These are phyloP conservation scores for Philereme transversata DNA, from an alignment of 2,888 invertebrate genomes.

Conservation along the genomic window DNA sequence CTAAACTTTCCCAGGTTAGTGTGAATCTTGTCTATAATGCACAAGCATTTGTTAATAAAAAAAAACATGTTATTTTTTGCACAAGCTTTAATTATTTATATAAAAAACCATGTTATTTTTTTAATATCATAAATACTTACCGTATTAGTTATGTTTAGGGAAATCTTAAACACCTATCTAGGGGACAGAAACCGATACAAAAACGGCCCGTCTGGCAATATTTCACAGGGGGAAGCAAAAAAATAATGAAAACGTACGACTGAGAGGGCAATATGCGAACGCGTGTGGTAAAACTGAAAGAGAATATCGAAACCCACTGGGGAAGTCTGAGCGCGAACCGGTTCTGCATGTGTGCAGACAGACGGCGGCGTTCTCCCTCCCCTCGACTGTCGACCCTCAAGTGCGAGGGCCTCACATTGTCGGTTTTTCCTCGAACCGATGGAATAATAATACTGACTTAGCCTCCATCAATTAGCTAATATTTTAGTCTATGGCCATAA, in stretches of 20 bases:
- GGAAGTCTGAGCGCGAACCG: constrained; percentile 79
- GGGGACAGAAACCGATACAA: constrained; percentile 69
- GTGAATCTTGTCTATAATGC: too few species aligned
- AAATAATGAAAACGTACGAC: constrained; percentile 79
- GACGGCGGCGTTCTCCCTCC: constrained; percentile 73
- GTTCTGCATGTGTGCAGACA: constrained; percentile 81
- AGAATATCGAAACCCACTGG: constrained; percentile 68
- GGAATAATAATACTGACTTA: constrained; percentile 71
- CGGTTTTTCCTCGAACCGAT: constrained; percentile 73
- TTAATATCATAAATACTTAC: constrained; percentile 19
- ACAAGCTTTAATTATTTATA: too few species aligned
- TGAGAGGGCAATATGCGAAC: constrained; percentile 69
- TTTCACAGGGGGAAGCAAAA: constrained; percentile 78
- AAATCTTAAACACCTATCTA: constrained; percentile 52
- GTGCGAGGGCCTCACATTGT: constrained; percentile 73
- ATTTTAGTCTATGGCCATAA: constrained; percentile 2
- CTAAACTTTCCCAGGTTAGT: too few species aligned
- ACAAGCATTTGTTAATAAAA: too few species aligned
- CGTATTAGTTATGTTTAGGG: constrained; percentile 6
- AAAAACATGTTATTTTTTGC: too few species aligned
- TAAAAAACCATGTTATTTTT: not conserved
- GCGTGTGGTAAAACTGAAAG: constrained; percentile 73
- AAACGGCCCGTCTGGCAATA: constrained; percentile 75
- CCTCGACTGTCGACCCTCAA: constrained; percentile 77
- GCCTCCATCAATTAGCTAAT: constrained; percentile 33